Evolutionary conservation across 2,888 invertebrate species (phyloP), one percentile per base, ranked within the genome.

Genomic region (Platypus cylindrus): DNA sequence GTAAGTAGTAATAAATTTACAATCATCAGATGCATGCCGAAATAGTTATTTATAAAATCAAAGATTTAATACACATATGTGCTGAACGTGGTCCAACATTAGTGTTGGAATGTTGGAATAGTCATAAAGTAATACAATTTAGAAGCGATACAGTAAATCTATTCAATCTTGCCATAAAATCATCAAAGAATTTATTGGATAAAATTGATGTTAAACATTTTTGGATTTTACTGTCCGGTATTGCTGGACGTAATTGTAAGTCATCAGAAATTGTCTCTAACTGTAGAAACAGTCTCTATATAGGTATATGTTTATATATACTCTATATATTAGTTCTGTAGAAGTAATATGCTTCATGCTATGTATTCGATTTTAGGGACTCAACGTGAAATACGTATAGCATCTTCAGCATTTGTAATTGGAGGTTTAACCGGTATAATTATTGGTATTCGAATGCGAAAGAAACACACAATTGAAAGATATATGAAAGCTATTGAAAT

Each of bases 401-500:
- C 62, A 35, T 45, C 63, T 43, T 53, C 56, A n/a, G 66, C 67
- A 16, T 48, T 67, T 41, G 33, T 62, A 14, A 44, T 62, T 22
- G 68, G 68, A 22, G 52, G 56, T 40, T 30, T 64, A 15, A 49
- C 66, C 36, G 67, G 68, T 28, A 58, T 63, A 32, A 54, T 53
- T 35, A 48, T 64, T 30, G 62, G 62, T 3, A 30, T 58, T 17
- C 54, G 58, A 38, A 52, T 61, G 49, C 52, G 52, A 28, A 52
- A 50, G 44, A 44, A 42, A 22, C 44, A 56, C n/a, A 49, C 49
- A 26, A 51, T 60, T 38, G 43, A 58, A 31, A 57, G 63, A 37
- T 60, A 62, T 40, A 66, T 68, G 63, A n/a, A n/a, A n/a, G n/a
- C n/a, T n/a, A n/a, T 67, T 16, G 61, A 65, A 45, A 65, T 66